phyloP scores from a whole-genome alignment of 2,888 invertebrate species.

The Phymatocera aterrima region DNA sequence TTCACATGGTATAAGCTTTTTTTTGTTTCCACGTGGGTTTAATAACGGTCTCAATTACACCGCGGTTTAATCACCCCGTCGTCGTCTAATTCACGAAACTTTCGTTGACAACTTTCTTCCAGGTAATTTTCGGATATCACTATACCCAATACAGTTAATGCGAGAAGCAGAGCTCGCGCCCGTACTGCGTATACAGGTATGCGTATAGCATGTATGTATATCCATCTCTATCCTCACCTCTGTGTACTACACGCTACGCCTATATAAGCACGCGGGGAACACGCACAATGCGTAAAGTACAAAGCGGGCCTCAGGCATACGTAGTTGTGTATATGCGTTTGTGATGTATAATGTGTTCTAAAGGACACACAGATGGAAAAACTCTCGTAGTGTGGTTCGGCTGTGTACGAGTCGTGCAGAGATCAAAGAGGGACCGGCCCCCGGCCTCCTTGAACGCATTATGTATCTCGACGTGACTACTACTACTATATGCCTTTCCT shows the following conservation, averaged over 20 bases:
- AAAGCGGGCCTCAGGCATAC: neutral
- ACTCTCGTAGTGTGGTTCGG: neutral
- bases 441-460: too few relatives aligned
- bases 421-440: constrained; percentile 38
- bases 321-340: neutral
- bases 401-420: too few relatives aligned
- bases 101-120: constrained; percentile 9
- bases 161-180: neutral
- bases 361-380: constrained; percentile 14
- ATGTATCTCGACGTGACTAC: too few relatives aligned
- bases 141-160: neutral
- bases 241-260: too few relatives aligned
- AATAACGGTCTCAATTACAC: constrained; percentile 27
- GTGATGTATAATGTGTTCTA: neutral
- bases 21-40: neutral
- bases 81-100: constrained; percentile 1
- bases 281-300: constrained; percentile 29
- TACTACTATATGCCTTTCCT: too few relatives aligned
- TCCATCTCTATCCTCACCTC: neutral
- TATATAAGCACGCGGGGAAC: neutral
- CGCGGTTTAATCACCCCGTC: neutral
- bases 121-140: neutral
- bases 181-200: neutral
- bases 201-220: neutral
- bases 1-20: constrained; percentile 21